phyloP scores from a whole-genome alignment of 2,113 vertebrate genomes.

The Thomomys bottae region DNA sequence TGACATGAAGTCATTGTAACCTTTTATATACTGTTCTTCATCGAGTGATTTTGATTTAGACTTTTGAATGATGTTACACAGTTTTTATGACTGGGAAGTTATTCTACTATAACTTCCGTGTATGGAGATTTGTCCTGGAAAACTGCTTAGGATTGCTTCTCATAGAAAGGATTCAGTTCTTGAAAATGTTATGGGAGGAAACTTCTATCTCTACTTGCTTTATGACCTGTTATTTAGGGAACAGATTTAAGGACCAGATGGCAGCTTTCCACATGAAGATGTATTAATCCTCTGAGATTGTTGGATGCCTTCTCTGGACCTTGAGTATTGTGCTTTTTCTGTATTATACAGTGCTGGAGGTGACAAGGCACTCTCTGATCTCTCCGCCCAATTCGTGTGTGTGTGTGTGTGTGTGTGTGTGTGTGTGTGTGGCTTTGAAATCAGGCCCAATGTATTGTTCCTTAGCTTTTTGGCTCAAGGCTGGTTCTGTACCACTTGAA shows the following conservation, averaged over 20 bases:
- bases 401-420: no score
- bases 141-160: neutral
- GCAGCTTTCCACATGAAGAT: neutral
- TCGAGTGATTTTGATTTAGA: neutral
- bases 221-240: neutral
- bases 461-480: no score
- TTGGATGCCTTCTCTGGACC: neutral
- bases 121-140: neutral
- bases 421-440: no score
- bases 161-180: neutral
- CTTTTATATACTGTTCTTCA: neutral
- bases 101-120: no score
- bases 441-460: no score
- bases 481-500: no score
- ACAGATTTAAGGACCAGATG: neutral
- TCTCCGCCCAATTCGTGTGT: neutral
- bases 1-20: neutral
- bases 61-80: neutral
- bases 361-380: neutral
- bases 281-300: neutral
- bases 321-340: neutral
- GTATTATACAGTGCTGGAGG: neutral
- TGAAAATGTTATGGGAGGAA: neutral
- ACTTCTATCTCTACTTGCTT: neutral
- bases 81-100: slow-evolving; percentile 13